Evolutionary conservation across 2,888 invertebrate genomes (phyloP), one percentile per base, ranked within the genome.

Genomic region (Drosophila formosana): DNA sequence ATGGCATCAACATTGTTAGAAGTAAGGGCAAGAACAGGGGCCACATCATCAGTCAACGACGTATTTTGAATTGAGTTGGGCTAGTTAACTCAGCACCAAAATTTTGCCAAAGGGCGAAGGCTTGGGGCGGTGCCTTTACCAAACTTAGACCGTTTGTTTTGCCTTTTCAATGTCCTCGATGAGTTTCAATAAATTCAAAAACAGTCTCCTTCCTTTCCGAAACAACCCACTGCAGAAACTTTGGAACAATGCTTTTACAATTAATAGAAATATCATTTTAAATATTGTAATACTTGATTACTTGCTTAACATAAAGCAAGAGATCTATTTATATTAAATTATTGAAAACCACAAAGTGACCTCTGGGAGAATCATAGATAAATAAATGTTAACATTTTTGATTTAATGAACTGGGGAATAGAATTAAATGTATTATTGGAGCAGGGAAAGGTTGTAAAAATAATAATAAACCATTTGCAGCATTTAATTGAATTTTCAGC

Each of bases 401-500:
- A 45, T 45, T 56, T 34, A 45, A 56, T 26, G 43, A 45, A 26
- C 55, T 57, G 18, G 7, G 26, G 18, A 57, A 47, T 57, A 61
- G 26, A 61, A 37, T 55, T 37, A 61, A 46, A 50, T 49, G 18
- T 49, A 45, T 7, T 26, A 50, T 46, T 34, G 50, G 11, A 2
- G 2, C 4, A 25, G 32, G 26, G n/a, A 45, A 50, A 65, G 45
- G 45, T 34, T 60, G 28, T 49, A 46, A 37, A 78, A 67, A 67
- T 68, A 58, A 63, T 41, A 41, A 41, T 41, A 64, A 75, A 51
- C 46, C 51, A 72, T 64, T 80, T 72, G 66, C 49, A 65, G 66
- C 61, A 65, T 71, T 74, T 87, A 87, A 85, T 89, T 89, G 69
- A 84, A 89, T 89, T 80, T 84, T 11, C 69, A 61, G 51, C 67